Base-by-base conservation (phyloP, 2,113 vertebrate genomes). In the Echinops telfairi region DNA sequence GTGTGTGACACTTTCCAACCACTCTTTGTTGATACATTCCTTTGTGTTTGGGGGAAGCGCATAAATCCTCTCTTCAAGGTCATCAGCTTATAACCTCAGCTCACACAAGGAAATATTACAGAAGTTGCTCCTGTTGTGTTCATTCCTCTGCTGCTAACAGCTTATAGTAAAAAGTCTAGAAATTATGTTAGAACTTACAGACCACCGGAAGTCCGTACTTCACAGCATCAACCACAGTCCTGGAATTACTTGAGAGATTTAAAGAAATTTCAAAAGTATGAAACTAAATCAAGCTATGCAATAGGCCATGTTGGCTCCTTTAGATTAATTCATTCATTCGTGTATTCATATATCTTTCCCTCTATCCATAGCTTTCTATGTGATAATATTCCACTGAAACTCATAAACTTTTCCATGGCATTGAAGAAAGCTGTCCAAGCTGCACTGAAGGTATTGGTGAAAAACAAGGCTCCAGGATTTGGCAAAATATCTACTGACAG, bases 211-310 rank as follows among this genome's bases (percentile, higher is more conserved):
- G 25, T 82, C 17, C 40, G 14, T 29, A 36, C 25, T 85, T 88
- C 27, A 27, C 19, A 77, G 16, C 25, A n/a, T 91, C 73, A 90
- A 70, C 31, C 57, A 95, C 27, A 27, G 23, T 62, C 31, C 40
- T 88, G 8, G 62, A 87, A 90, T 88, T n/a, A 57, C 64, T 43
- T 71, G 82, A 89, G n/a, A 88, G 40, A 87, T 23, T 58, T 70
- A 86, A 94, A 85, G 27, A 9, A 89, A 82, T 17, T 92, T 79
- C 47, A 75, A 53, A 95, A 93, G n/a, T 19, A 40, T 53, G 70
- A 53, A 33, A 25, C 75, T 86, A 78, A 40, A 88, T 81, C 38
- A 80, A 88, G 11, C n/a, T 85, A n/a, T 81, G 3, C 15, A 78
- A 2, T 29, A 68, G 25, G 36, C 71, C 62, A 76, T 91, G 1